A percentile compares a stretch with the other conserved stretches of the same genome.
Conservation (phyloP, 2,888 invertebrate species). For the Matsumyia berberina region DNA sequence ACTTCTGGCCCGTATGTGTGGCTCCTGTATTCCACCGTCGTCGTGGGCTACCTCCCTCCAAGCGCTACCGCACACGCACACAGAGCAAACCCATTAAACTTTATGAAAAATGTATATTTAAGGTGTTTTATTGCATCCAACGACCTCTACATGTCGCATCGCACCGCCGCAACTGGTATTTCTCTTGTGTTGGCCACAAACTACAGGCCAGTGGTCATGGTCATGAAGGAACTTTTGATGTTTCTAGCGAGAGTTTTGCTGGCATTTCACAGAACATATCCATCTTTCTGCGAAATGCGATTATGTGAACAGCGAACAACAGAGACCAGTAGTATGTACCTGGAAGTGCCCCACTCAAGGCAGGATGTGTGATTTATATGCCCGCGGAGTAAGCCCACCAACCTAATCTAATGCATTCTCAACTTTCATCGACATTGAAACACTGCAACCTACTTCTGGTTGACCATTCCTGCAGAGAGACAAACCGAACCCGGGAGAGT, state of each 20-base stretch:
- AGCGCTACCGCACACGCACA: slow-evolving; percentile 31
- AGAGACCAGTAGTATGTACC: slow-evolving; percentile 1
- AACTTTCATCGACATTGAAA: slow-evolving; percentile 48
- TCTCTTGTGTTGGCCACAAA: slow-evolving; percentile 20
- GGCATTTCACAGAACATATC: slow-evolving; percentile 8
- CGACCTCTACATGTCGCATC: slow-evolving; percentile 47
- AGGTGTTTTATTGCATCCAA: slow-evolving; percentile 55
- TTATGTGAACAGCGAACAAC: background rate
- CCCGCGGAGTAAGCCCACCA: slow-evolving; percentile 11
- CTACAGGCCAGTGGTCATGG: slow-evolving; percentile 63
- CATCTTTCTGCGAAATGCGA: slow-evolving; percentile 38
- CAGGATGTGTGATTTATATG: slow-evolving; percentile 1
- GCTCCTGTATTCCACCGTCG: slow-evolving; percentile 41
- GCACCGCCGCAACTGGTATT: slow-evolving; percentile 25
- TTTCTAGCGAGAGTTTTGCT: too few species aligned
- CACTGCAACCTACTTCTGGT: slow-evolving; percentile 67
- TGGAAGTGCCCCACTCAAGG: background rate
- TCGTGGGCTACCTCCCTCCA: background rate
- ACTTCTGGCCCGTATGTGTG: background rate
- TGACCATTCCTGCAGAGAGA: slow-evolving; percentile 36
- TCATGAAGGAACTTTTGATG: slow-evolving; percentile 14
- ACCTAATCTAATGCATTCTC: slow-evolving; percentile 14
- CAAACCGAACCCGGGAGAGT: slow-evolving; percentile 10
- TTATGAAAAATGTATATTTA: slow-evolving; percentile 45
- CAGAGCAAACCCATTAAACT: slow-evolving; percentile 17